Conservation (phyloP, 30 jellyfish, hydroid and myxozoan species). For the Aurelia aurita region DNA sequence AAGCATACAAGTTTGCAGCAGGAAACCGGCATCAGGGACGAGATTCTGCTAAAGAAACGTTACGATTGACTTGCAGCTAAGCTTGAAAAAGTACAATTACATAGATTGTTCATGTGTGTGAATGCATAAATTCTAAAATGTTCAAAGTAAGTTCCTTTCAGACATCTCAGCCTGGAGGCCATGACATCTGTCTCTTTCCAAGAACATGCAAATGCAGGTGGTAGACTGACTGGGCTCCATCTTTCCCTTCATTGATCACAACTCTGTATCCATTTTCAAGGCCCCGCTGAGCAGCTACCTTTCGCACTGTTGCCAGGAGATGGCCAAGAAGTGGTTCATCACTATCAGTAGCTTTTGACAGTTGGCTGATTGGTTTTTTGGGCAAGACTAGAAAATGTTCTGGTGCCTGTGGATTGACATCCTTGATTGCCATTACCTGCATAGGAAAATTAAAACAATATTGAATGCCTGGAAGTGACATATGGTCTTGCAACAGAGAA, state of each 20-base stretch:
- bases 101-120: conserved; percentile 34
- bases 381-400: conserved; percentile 97
- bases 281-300: conserved; percentile 84
- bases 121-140: background rate
- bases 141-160: background rate
- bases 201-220: conserved; percentile 96
- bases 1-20: too few relatives aligned
- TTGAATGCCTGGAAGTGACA: background rate
- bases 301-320: conserved; percentile 78
- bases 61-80: background rate
- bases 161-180: conserved; percentile 97
- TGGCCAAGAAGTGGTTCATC: conserved; percentile 89
- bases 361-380: conserved; percentile 75
- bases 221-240: conserved; percentile 98
- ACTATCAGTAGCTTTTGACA: conserved; percentile 66
- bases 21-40: background rate
- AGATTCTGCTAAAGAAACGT: background rate
- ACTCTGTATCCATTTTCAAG: conserved; percentile 92
- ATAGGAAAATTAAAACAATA: background rate
- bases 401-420: conserved; percentile 98
- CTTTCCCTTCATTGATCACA: conserved; percentile 91
- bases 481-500: background rate
- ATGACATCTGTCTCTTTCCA: conserved; percentile 98
- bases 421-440: conserved; percentile 95
- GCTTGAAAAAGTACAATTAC: background rate